Conservation (phyloP, 2,113 vertebrate genomes). For the Zosterops japonicus region DNA sequence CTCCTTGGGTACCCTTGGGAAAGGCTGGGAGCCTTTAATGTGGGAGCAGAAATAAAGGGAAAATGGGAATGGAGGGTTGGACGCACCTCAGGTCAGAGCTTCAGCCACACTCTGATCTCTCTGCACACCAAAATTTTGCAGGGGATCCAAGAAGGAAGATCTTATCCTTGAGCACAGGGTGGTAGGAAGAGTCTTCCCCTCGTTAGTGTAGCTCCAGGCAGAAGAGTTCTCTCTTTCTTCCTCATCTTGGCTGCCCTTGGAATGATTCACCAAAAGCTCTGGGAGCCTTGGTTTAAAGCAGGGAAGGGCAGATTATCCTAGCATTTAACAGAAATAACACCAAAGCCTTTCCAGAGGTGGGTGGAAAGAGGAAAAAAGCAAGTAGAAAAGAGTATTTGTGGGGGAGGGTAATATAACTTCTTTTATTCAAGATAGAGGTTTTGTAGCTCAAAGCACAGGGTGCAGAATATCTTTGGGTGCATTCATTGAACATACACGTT, state of each 20-base stretch:
- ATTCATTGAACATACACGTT: neutral
- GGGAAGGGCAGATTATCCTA: neutral
- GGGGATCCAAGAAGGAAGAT: neutral
- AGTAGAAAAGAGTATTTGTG: neutral
- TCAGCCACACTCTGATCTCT: neutral
- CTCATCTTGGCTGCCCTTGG: neutral
- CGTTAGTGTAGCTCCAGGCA: neutral
- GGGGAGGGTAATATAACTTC: neutral
- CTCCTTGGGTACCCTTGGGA: neutral
- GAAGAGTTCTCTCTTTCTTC: neutral
- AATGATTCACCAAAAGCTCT: neutral
- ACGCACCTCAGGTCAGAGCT: neutral
- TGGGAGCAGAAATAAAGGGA: neutral
- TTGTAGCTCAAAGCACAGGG: neutral
- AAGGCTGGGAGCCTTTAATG: neutral
- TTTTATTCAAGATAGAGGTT: conserved; percentile 8
- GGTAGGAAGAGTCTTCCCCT: neutral
- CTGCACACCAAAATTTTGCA: neutral
- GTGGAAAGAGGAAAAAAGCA: neutral
- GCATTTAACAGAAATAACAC: neutral
- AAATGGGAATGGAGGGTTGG: neutral
- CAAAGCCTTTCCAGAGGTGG: neutral
- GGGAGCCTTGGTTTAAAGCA: neutral
- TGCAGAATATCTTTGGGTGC: conserved; percentile 5
- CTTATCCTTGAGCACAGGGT: neutral